Evolutionary conservation across 2,888 invertebrate genomes (phyloP).

Genomic region (Lasioglossum zephyrum): DNA sequence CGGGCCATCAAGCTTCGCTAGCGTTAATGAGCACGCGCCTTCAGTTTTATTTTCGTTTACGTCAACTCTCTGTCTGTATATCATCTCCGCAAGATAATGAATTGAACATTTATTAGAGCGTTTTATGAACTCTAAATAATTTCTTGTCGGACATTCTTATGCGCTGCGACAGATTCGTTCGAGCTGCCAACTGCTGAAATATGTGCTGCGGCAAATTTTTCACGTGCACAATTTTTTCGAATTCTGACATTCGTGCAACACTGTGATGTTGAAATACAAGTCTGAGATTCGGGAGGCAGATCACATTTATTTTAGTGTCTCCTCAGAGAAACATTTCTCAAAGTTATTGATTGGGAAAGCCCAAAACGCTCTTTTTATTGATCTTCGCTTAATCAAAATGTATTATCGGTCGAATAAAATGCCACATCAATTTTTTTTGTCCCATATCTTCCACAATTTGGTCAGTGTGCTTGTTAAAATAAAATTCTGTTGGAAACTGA

Average conservation of each 20-base stretch:
- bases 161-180: neutral
- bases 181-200: neutral
- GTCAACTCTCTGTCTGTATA: neutral
- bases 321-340: neutral
- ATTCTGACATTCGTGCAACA: neutral
- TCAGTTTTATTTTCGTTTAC: neutral
- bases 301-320: neutral
- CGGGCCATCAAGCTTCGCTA: neutral
- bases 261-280: neutral
- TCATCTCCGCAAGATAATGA: neutral
- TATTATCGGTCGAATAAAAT: neutral
- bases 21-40: neutral
- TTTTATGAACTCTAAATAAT: slow-evolving; percentile 6
- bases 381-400: neutral
- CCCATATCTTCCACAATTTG: neutral
- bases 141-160: neutral
- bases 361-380: neutral
- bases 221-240: neutral
- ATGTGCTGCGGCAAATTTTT: neutral
- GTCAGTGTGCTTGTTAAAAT: neutral
- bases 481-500: neutral
- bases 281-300: neutral
- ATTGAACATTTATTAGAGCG: neutral
- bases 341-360: neutral
- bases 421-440: neutral